These are phyloP conservation scores for Eonycteris spelaea DNA, from an alignment of 2,113 vertebrate genomes.

Conservation along the genomic window DNA sequence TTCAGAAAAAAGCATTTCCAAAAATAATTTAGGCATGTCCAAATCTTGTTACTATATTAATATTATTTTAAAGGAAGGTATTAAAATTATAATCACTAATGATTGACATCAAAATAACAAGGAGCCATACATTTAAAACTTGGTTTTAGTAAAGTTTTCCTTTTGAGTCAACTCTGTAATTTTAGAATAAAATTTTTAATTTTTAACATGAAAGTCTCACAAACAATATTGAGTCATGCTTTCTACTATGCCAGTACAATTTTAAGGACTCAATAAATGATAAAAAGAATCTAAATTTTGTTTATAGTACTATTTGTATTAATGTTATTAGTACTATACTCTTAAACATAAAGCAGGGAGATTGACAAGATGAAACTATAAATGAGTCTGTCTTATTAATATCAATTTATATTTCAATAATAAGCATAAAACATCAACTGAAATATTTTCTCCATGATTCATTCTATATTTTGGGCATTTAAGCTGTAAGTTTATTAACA, in stretches of 20 bases:
- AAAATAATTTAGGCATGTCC: background rate
- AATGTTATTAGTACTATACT: background rate
- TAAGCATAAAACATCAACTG: background rate
- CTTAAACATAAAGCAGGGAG: background rate
- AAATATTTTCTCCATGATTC: background rate
- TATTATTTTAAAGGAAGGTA: background rate
- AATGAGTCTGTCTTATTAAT: background rate
- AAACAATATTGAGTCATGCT: background rate
- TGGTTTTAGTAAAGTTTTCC: background rate
- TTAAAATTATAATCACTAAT: background rate
- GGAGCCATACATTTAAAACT: background rate
- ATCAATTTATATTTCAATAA: background rate
- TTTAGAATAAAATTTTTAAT: background rate
- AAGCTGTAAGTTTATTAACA: background rate
- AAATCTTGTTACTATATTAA: background rate
- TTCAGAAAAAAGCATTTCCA: background rate
- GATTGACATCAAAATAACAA: background rate
- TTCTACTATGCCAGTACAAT: background rate
- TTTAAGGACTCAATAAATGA: background rate
- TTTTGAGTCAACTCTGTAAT: background rate
- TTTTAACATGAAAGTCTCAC: background rate
- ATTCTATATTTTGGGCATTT: background rate
- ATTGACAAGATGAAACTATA: background rate
- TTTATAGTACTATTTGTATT: background rate
- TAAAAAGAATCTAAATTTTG: background rate